phyloP scores from a whole-genome alignment of 2,888 invertebrate species.

The Willowsia nigromaculata region DNA sequence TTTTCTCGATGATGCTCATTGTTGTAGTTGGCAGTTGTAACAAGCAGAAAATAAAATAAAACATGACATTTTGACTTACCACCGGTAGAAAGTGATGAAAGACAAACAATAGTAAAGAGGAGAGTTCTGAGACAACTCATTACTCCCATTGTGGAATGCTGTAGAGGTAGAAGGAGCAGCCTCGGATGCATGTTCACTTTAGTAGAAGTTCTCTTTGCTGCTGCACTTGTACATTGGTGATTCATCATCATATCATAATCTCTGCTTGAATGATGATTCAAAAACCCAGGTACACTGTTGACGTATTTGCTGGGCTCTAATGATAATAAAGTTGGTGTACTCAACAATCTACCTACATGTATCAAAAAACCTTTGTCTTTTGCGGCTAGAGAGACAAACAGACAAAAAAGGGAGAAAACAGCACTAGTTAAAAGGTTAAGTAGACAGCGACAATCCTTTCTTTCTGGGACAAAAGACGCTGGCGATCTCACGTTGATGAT shows the following conservation, averaged over 20 bases:
- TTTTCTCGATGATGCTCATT: constrained; percentile 11
- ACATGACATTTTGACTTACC: constrained; percentile 51
- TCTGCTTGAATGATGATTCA: background rate
- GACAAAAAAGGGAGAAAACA: background rate
- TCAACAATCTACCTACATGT: background rate
- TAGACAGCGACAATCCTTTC: constrained; percentile 14
- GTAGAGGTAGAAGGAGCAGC: constrained; percentile 1
- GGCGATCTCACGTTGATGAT: background rate
- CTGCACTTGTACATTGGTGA: constrained; percentile 20
- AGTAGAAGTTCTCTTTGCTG: background rate
- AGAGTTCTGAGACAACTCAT: constrained; percentile 44
- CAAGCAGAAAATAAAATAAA: constrained; percentile 27
- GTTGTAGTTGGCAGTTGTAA: background rate
- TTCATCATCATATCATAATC: constrained; percentile 40
- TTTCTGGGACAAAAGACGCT: background rate
- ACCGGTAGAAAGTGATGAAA: constrained; percentile 65
- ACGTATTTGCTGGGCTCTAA: background rate
- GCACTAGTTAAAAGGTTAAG: background rate
- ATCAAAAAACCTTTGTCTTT: background rate
- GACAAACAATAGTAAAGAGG: constrained; percentile 44
- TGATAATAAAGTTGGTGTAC: background rate
- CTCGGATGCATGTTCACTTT: background rate
- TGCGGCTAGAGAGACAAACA: background rate
- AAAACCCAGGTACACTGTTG: background rate
- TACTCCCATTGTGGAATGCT: constrained; percentile 60